Conservation (phyloP, 2,888 invertebrate species). For the Prionchulus punctatus region DNA sequence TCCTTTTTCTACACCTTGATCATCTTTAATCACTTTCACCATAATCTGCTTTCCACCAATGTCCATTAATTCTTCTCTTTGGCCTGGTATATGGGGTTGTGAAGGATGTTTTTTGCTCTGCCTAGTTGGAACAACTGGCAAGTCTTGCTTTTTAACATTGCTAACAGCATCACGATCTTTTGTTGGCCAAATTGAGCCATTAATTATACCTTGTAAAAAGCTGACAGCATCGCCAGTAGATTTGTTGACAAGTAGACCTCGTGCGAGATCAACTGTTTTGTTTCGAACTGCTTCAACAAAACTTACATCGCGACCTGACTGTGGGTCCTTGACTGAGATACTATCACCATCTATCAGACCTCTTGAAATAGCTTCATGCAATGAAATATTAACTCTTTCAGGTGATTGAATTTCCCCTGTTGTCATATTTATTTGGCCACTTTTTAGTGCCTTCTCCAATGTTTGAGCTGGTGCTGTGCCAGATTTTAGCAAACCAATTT, state of each 20-base stretch:
- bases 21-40: slow-evolving; percentile 10
- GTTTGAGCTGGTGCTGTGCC: not conserved
- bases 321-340: slow-evolving; percentile 19
- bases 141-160: not conserved
- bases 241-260: slow-evolving; percentile 33
- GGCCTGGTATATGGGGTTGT: no score
- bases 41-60: slow-evolving; percentile 10
- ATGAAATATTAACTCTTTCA: slow-evolving; percentile 44
- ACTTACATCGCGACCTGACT: slow-evolving; percentile 20
- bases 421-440: slow-evolving; percentile 22
- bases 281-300: slow-evolving; percentile 27
- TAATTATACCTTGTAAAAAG: slow-evolving; percentile 19
- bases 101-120: not conserved
- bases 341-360: slow-evolving; percentile 55
- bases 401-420: slow-evolving; percentile 65
- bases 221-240: slow-evolving; percentile 27
- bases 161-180: not conserved
- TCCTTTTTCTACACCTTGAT: slow-evolving; percentile 9
- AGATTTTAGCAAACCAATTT: slow-evolving; percentile 19
- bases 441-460: slow-evolving; percentile 14
- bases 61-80: slow-evolving; percentile 8
- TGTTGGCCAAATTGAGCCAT: slow-evolving; percentile 15
- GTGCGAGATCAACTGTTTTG: slow-evolving; percentile 19
- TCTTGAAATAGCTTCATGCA: slow-evolving; percentile 62
- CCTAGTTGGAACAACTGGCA: not conserved